phyloP scores from a whole-genome alignment of 2,797 vertebrate genomes.

The Geotrypetes seraphini region DNA sequence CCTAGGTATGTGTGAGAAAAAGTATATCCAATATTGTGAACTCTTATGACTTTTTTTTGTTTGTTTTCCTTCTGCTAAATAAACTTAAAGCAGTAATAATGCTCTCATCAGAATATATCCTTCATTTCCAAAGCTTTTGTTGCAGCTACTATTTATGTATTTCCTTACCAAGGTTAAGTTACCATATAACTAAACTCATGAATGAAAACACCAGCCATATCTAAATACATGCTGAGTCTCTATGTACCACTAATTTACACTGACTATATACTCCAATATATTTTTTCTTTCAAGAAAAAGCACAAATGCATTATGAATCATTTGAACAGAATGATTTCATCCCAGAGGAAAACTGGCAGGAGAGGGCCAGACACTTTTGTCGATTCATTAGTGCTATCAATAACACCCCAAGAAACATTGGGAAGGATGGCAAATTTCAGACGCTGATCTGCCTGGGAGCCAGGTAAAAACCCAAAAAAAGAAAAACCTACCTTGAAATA shows the following conservation, averaged over 20 bases:
- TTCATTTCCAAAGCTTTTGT: too few species aligned
- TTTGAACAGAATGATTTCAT: conserved; percentile 74
- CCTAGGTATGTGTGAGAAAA: conserved; percentile 71
- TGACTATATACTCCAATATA: too few species aligned
- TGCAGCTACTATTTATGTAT: too few species aligned
- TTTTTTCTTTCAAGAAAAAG: conserved; percentile 75
- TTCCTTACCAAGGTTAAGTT: too few species aligned
- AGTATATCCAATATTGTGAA: too few species aligned
- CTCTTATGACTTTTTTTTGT: neutral
- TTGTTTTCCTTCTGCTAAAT: neutral
- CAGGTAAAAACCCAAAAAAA: conserved; percentile 80
- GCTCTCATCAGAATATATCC: too few species aligned
- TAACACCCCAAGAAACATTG: conserved; percentile 86
- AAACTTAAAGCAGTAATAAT: too few species aligned
- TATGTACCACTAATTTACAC: too few species aligned
- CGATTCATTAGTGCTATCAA: conserved; percentile 92
- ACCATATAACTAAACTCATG: too few species aligned
- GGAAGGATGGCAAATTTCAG: conserved; percentile 98
- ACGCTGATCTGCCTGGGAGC: conserved; percentile 96
- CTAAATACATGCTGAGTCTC: too few species aligned
- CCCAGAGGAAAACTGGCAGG: conserved; percentile 90
- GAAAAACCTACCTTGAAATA: too few species aligned
- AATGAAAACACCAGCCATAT: too few species aligned
- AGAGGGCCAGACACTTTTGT: conserved; percentile 83
- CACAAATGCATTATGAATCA: conserved; percentile 90